Evolutionary conservation across 2,888 invertebrate genomes (phyloP).

Genomic region (Dolichopus griseipennis): DNA sequence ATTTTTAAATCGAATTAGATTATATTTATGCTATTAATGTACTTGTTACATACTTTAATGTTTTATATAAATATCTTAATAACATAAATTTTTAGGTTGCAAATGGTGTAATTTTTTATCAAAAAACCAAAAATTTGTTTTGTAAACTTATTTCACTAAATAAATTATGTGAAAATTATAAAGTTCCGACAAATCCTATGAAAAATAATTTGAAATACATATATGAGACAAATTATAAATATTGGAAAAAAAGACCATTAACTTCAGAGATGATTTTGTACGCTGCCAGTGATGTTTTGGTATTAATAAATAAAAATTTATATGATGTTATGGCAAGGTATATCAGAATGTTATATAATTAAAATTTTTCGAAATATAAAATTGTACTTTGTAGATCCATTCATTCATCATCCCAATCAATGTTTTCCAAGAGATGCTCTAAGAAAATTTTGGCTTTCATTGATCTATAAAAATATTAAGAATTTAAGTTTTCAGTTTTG

Average conservation of each 20-base stretch:
- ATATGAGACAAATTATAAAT: conserved; percentile 73
- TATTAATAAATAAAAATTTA: conserved; percentile 76
- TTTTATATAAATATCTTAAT: background rate
- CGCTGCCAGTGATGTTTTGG: conserved; percentile 80
- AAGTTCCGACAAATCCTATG: conserved; percentile 79
- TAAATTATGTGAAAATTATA: conserved; percentile 81
- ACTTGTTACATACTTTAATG: too few species aligned
- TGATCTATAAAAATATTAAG: too few species aligned
- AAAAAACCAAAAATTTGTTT: conserved; percentile 81
- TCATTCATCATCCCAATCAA: too few species aligned
- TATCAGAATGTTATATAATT: conserved; percentile 17
- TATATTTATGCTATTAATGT: too few species aligned
- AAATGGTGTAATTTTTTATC: conserved; percentile 82
- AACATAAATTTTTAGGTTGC: conserved; percentile 54
- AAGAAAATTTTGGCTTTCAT: too few species aligned
- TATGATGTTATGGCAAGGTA: conserved; percentile 62
- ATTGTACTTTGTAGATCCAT: too few species aligned
- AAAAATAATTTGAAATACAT: conserved; percentile 84
- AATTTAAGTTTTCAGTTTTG: too few species aligned
- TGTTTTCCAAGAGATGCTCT: too few species aligned
- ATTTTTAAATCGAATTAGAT: too few species aligned
- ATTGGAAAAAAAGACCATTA: conserved; percentile 82
- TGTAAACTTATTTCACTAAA: conserved; percentile 88
- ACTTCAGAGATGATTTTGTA: conserved; percentile 86
- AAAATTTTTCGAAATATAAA: too few species aligned